Conservation (phyloP, 2,113 vertebrate genomes). For the Anoplopoma fimbria region DNA sequence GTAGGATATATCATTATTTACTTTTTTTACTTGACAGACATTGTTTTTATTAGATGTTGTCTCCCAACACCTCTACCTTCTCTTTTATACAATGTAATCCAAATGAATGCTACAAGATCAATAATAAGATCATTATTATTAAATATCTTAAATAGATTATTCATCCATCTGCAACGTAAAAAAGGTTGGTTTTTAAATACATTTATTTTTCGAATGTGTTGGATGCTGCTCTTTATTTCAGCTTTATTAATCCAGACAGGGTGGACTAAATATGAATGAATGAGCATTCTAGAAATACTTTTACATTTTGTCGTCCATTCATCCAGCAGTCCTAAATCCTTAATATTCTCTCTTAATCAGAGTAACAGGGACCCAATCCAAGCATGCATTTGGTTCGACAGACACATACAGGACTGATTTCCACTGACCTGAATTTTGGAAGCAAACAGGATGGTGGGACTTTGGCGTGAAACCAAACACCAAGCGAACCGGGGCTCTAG, state of each 20-base stretch:
- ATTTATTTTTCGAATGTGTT: no score
- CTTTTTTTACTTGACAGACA: neutral
- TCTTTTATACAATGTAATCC: neutral
- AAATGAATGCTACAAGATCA: no score
- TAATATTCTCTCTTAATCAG: neutral
- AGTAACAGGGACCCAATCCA: neutral
- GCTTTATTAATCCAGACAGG: no score
- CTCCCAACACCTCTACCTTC: neutral
- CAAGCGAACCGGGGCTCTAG: neutral
- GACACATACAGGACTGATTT: neutral
- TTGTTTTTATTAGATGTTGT: neutral
- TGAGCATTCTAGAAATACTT: no score
- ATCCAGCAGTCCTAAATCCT: neutral
- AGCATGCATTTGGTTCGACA: slow-evolving; percentile 6
- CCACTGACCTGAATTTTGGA: neutral
- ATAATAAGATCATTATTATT: neutral
- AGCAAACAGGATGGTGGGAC: neutral
- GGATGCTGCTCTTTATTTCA: no score
- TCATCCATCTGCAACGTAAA: neutral
- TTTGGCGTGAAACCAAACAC: slow-evolving; percentile 2
- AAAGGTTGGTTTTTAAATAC: no score
- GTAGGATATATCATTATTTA: neutral
- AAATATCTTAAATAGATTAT: neutral
- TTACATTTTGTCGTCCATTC: no score
- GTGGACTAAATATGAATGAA: no score